Percentiles rank a stretch among this genome's conserved stretches.
Evolutionary conservation across 2,113 vertebrate species (phyloP).

Genomic region (Xenopus borealis): DNA sequence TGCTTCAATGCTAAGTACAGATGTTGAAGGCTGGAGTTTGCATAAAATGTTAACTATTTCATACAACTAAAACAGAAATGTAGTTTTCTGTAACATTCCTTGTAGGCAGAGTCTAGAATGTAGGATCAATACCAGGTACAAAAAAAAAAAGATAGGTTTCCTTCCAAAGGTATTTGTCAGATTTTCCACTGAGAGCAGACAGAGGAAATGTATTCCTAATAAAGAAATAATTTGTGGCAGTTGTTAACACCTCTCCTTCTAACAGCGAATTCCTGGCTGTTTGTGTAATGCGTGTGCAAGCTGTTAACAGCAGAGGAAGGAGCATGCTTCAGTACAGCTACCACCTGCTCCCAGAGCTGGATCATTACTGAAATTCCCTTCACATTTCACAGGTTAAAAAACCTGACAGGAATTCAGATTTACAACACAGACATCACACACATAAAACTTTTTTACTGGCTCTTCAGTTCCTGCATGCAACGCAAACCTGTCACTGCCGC

Average conservation of each 20-base stretch:
- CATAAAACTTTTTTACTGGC: slow-evolving; percentile 19
- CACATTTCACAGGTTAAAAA: slow-evolving; percentile 27
- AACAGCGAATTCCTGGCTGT: slow-evolving; percentile 19
- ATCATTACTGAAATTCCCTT: slow-evolving; percentile 34
- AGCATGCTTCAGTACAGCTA: not conserved
- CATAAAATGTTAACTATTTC: no score
- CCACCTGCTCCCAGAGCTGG: slow-evolving; percentile 26
- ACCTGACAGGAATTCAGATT: slow-evolving; percentile 36
- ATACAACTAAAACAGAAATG: no score
- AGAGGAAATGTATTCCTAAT: slow-evolving; percentile 8
- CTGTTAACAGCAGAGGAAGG: slow-evolving; percentile 32
- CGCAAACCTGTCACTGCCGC: not conserved
- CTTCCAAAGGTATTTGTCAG: not conserved
- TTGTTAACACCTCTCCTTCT: slow-evolving; percentile 34
- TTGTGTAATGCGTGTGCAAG: slow-evolving; percentile 33
- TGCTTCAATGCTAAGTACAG: no score
- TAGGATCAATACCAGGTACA: no score
- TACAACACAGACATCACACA: slow-evolving; percentile 14
- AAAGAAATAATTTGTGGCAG: slow-evolving; percentile 28
- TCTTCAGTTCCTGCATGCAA: not conserved
- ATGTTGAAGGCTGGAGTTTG: no score
- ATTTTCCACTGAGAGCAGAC: slow-evolving; percentile 16
- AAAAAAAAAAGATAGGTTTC: no score
- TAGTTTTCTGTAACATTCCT: no score
- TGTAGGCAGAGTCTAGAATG: no score